Evolutionary conservation across 2,797 vertebrate genomes (phyloP), one percentile per base, ranked within the genome.

Genomic region (Pitangus sulphuratus): DNA sequence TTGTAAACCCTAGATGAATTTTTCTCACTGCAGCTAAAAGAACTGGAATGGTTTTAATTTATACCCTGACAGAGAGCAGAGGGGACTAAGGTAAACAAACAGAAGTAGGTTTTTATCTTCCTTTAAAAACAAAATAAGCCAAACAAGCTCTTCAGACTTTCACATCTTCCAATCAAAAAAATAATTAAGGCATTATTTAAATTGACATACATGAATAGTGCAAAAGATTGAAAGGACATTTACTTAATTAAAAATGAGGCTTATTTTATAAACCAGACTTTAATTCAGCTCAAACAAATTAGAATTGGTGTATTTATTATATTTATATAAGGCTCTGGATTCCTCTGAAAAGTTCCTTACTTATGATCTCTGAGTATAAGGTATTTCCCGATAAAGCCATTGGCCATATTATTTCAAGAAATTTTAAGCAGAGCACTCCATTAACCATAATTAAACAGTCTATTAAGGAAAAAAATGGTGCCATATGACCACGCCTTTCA

Each of bases 341-440:
- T 19, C 1, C 44, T 30, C 24, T 48, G 60, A 77, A 82, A 90
- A 79, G 13, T 16, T 71, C 22, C 60, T 72, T 24, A 24, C 9
- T 53, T n/a, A 26, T 0, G 2, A 33, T 20, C n/a, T 30, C 47
- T 0, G 1, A 12, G 21, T 15, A 47, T 9, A 21, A 14, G 14
- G 8, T 16, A 24, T 12, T 44, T 70, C 9, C 30, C 16, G 19
- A 51, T 53, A 14, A 1, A 70, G 44, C 8, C 44, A 19, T 21
- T 54, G 1, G 28, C 22, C 35, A 40, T 17, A 33, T 5, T 24
- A 2, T 50, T 64, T 50, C 6, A 37, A 71, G n/a, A 75, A 57
- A n/a, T 87, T 53, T 75, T 76, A 68, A 61, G 65, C 24, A 78
- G 42, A 76, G 31, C 26, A 33, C 17, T 68, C 48, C 33, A n/a